Evolutionary conservation across 2,797 vertebrate genomes (phyloP), one percentile per base, ranked within the genome.

Genomic region (Ctenopoma multispine): DNA sequence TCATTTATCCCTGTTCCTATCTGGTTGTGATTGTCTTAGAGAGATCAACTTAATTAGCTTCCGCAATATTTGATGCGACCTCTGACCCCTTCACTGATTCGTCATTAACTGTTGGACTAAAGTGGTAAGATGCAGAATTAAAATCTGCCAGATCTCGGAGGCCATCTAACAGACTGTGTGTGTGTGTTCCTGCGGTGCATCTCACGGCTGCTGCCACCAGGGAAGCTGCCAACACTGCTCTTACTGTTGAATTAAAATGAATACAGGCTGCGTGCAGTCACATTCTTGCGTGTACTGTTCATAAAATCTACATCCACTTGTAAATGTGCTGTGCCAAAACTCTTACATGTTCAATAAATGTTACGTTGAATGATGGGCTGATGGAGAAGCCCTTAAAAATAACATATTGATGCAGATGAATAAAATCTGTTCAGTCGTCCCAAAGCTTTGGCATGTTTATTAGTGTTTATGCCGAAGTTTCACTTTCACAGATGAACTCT

Each of bases 31-130:
- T 59, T 5, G 53, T 61, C 43, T 54, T 50, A 34, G n/a, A n/a
- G 49, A 80, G 62, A 83, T 81, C 58, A 58, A 61, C 62, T 64
- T 72, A 79, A 83, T 81, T 76, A 78, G 9, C 68, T 69, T 1
- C 27, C 50, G 78, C 59, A 50, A 18, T 29, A 60, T 72, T 61
- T 84, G 69, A 77, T 9, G 63, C 12, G 70, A 77, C 79, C 83
- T 79, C 70, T 20, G 77, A 89, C 79, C 83, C 36, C 59, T 24
- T 31, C 47, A 44, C 64, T 77, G 81, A 55, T 87, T 74, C 78
- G 71, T 61, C 77, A 75, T 61, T 73, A 84, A 43, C 66, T 63
- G 72, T 54, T 50, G 54, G 24, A 55, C 44, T 60, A 7, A 67
- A 44, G 67, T 9, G 7, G 56, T 36, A 53, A 63, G 20, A 63